Base-by-base conservation (phyloP, 1,140 invertebrate species). In the Lycorma delicatula region DNA sequence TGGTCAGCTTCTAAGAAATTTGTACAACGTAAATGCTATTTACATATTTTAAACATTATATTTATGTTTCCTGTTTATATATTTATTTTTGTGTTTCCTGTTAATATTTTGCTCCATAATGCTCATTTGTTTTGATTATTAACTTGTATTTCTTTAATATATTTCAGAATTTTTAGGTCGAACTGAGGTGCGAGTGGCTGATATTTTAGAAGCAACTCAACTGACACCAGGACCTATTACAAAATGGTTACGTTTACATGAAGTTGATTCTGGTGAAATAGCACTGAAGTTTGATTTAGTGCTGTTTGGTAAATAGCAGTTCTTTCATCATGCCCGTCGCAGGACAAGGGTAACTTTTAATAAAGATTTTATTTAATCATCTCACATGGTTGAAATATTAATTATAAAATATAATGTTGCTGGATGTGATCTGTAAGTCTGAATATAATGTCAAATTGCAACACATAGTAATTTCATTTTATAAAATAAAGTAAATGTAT, bases 281-380 rank as follows among this genome's bases (percentile, higher is more conserved):
- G 70, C 81, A 22, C 74, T 89, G 20, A 89, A 89, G 69, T 71
- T 89, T 36, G 85, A 89, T 70, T 73, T 89, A 36, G 83, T 84
- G 63, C 70, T 89, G 18, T 89, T 86, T 41, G 56, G 11, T 20
- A 44, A 44, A 44, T 44, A 44, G 16, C 18, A 16, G 13, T 16
- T 6, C 18, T 12, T 9, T 6, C 6, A 6, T 44, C 1, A 44
- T 44, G n/a, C n/a, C n/a, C n/a, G n/a, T n/a, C n/a, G n/a, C n/a
- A n/a, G n/a, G n/a, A n/a, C n/a, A n/a, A n/a, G n/a, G n/a, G n/a
- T n/a, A n/a, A n/a, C n/a, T n/a, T n/a, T n/a, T n/a, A n/a, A n/a
- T n/a, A n/a, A n/a, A n/a, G n/a, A n/a, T n/a, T n/a, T n/a, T n/a
- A n/a, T n/a, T n/a, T n/a, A n/a, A n/a, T n/a, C n/a, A n/a, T n/a